Percentiles rank a stretch among this genome's conserved stretches.
Evolutionary conservation across 2,797 vertebrate species (phyloP).

Genomic region (Tauraco hartlaubi): DNA sequence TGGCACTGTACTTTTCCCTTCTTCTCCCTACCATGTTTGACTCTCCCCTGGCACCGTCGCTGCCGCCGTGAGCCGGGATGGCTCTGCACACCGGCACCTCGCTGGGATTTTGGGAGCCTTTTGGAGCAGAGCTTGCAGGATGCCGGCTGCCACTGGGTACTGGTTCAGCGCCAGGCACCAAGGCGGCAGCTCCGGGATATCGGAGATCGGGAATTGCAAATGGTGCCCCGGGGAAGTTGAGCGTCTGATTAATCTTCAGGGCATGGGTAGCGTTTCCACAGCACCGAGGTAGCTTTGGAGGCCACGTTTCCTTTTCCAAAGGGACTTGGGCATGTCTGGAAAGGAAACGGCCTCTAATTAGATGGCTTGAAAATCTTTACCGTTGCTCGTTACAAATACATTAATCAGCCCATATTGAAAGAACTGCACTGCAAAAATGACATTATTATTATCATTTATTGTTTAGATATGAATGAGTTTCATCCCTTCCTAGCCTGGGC

Average conservation of each 20-base stretch:
- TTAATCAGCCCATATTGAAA: slow-evolving; percentile 12
- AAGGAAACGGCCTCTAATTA: slow-evolving; percentile 38
- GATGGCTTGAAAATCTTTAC: slow-evolving; percentile 50
- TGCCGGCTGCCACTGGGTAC: neutral
- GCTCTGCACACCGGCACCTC: neutral
- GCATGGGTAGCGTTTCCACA: neutral
- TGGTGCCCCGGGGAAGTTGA: accelerated
- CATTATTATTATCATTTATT: slow-evolving; percentile 13
- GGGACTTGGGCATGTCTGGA: slow-evolving; percentile 13
- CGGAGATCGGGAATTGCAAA: neutral
- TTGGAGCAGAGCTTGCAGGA: neutral
- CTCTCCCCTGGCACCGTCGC: neutral
- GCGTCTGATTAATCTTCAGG: neutral
- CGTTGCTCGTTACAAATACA: neutral
- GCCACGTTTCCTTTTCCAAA: slow-evolving; percentile 37
- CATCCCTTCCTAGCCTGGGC: neutral
- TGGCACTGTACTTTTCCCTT: neutral
- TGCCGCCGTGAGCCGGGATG: neutral
- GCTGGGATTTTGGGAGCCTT: neutral
- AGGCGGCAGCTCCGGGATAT: neutral
- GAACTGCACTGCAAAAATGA: neutral
- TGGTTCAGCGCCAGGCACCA: accelerated
- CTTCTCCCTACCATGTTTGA: accelerated
- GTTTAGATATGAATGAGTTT: neutral
- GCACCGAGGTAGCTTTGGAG: neutral